Evolutionary conservation across 2,888 invertebrate genomes (phyloP), one percentile per base, ranked within the genome.

Genomic region (Drosophila rubida): DNA sequence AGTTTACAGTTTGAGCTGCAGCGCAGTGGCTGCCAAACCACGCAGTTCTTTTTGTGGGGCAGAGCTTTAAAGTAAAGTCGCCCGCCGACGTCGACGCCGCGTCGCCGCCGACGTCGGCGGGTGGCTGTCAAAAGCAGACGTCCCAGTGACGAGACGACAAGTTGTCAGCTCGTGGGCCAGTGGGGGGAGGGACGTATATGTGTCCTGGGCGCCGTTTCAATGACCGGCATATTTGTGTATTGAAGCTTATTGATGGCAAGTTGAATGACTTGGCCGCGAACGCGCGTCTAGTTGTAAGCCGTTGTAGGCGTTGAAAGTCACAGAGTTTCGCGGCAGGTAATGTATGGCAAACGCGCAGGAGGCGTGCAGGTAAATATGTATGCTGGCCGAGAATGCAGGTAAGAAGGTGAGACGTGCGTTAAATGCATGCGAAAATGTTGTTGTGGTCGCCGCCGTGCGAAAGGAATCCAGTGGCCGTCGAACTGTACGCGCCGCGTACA

Each of bases 221-320:
- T 76, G 76, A 76, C 83, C 75, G 86, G 80, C 86, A 80, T 67
- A 84, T 83, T 83, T 79, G 1, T 19, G 19, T 19, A 69, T 71
- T 57, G 69, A 53, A 57, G 53, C 55, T 49, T 64, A 67, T 68
- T 51, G 67, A 80, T 42, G 14, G 46, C 51, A 46, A 60, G 58
- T 75, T 75, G 67, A 68, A 71, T 75, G 75, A 76, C 69, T 76
- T 58, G 60, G 35, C 30, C 19, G 19, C 11, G 3, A 27, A 27
- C 14, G 8, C 11, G 32, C 11, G 32, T n/a, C 27, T 30, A 45
- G 35, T 67, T 61, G 65, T 85, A 85, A 84, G 79, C 68, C 77
- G 14, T 37, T 11, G 37, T 11, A 60, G 66, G 83, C 85, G 82
- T 83, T 80, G 82, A 82, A 83, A 83, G 82, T 83, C 82, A 83